Evolutionary conservation across 2,113 vertebrate genomes (phyloP).

Genomic region (Tenebrosternarchus preto): DNA sequence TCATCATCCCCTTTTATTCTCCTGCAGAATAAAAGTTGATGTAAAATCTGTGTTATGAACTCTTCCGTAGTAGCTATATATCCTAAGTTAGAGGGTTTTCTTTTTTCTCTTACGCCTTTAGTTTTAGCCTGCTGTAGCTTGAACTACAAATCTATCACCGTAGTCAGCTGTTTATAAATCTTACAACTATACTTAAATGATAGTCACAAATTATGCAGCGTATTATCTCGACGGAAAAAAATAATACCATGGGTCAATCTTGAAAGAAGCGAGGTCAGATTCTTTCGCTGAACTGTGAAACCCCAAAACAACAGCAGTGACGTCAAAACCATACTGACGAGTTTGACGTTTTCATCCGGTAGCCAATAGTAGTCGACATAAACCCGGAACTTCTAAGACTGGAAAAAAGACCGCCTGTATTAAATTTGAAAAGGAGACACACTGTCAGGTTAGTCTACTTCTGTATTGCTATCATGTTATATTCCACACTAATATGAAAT

Average conservation of each 20-base stretch:
- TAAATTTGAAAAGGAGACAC: conserved; percentile 50
- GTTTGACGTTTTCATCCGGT: not conserved
- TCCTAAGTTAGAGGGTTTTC: too few relatives aligned
- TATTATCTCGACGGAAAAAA: not conserved
- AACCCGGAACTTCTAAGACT: conserved; percentile 63
- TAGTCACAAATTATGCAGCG: not conserved
- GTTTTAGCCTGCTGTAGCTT: too few relatives aligned
- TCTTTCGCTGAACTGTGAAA: too few relatives aligned
- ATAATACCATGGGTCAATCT: too few relatives aligned
- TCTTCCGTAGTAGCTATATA: not conserved
- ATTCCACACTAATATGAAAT: not conserved
- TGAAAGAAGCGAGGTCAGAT: not conserved
- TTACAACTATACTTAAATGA: too few relatives aligned
- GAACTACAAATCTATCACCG: too few relatives aligned
- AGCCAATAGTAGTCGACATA: conserved; percentile 61
- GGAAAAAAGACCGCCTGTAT: conserved; percentile 70
- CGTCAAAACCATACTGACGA: conserved; percentile 8
- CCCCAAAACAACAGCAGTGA: not conserved
- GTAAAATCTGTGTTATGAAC: not conserved
- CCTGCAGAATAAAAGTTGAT: conserved; percentile 14
- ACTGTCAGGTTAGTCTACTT: conserved; percentile 38
- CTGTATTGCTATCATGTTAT: not conserved
- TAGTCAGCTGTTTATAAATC: too few relatives aligned
- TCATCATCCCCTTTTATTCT: conserved; percentile 40
- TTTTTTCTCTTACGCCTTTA: too few relatives aligned